These are phyloP conservation scores for Lepus americanus DNA, from an alignment of 2,113 vertebrate species.

Conservation along the genomic window DNA sequence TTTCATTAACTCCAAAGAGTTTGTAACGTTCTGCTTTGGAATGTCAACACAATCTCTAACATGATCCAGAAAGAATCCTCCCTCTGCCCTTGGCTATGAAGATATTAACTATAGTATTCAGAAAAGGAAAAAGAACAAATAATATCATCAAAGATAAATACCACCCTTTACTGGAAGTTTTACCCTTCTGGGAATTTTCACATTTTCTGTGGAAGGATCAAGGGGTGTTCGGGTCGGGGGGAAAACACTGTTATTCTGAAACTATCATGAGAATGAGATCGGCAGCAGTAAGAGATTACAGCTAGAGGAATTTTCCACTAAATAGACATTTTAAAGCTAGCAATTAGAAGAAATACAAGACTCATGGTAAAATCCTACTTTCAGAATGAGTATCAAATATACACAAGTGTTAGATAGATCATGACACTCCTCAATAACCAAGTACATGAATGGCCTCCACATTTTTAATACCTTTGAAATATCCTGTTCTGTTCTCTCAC, in stretches of 20 bases:
- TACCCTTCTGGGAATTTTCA: conserved; percentile 50
- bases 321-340: conserved; percentile 58
- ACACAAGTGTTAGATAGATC: neutral
- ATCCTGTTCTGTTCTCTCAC: neutral
- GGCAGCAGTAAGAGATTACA: conserved; percentile 68
- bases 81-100: conserved; percentile 15
- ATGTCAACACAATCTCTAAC: conserved; percentile 66
- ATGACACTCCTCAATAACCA: conserved; percentile 47
- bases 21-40: conserved; percentile 66
- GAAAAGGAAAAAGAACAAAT: conserved; percentile 54
- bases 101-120: conserved; percentile 49
- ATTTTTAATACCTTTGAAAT: neutral
- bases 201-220: conserved; percentile 62
- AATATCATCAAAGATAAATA: conserved; percentile 55
- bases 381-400: conserved; percentile 57
- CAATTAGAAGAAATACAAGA: conserved; percentile 62
- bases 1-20: conserved; percentile 83
- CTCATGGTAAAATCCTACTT: conserved; percentile 51
- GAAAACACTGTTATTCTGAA: conserved; percentile 62
- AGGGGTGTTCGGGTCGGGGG: neutral
- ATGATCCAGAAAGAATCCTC: conserved; percentile 36
- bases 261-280: conserved; percentile 62
- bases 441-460: neutral
- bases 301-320: conserved; percentile 73
- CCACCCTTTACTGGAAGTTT: conserved; percentile 32